These are phyloP conservation scores for Cabera pusaria DNA, from an alignment of 2,888 invertebrate genomes.

Conservation along the genomic window DNA sequence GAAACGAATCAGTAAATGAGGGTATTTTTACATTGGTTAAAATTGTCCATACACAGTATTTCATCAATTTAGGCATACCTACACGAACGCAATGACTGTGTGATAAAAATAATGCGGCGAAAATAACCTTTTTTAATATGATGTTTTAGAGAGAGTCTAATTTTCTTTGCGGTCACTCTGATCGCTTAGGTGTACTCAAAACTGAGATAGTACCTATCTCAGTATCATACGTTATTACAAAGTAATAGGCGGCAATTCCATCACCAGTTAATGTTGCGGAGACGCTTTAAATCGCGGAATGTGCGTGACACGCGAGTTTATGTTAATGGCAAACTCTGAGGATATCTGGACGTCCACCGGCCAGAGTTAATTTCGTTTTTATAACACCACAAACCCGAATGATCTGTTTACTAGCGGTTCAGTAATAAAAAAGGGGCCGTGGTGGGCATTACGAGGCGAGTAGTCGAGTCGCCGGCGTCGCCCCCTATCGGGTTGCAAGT, in stretches of 20 bases:
- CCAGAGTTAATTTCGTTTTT: constrained; percentile 81
- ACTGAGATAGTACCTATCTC: not conserved
- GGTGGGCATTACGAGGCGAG: constrained; percentile 76
- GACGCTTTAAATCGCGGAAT: constrained; percentile 56
- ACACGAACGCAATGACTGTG: not conserved
- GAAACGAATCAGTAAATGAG: constrained; percentile 13
- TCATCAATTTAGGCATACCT: not conserved
- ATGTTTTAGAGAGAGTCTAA: too few relatives aligned
- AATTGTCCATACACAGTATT: too few relatives aligned
- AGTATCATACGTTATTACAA: constrained; percentile 38
- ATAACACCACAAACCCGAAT: constrained; percentile 83
- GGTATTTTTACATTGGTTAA: constrained; percentile 4
- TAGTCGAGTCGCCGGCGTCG: constrained; percentile 68
- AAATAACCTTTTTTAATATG: too few relatives aligned
- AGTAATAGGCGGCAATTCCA: constrained; percentile 38
- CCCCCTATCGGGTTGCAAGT: constrained; percentile 83
- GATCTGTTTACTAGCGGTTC: constrained; percentile 84
- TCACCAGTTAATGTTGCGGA: constrained; percentile 45
- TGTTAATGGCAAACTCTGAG: constrained; percentile 64
- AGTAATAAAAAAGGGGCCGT: constrained; percentile 82
- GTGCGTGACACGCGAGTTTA: constrained; percentile 64
- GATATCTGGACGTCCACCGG: constrained; percentile 75
- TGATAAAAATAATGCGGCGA: not conserved
- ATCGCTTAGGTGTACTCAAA: not conserved
- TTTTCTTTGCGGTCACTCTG: too few relatives aligned